Base-by-base conservation (phyloP, 2,888 invertebrate species). In the Athalia circularis region DNA sequence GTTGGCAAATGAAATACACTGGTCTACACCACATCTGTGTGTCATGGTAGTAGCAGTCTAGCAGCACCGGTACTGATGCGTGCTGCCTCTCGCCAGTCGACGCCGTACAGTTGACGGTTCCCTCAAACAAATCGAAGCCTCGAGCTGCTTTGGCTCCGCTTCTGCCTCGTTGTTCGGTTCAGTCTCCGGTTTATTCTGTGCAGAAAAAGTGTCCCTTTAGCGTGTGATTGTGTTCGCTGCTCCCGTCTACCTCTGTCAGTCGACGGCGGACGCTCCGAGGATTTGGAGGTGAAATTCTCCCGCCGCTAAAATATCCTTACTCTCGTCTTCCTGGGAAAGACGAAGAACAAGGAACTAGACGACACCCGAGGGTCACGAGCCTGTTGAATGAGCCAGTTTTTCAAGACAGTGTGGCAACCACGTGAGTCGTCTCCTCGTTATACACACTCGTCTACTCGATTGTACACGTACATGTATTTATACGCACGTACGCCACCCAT, bases 91-190 rank as follows among this genome's bases (percentile, higher is more conserved):
- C 52, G 52, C 68, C 52, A 68, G 50, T 54, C 68, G 15, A 52
- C 68, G 68, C 68, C 52, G 54, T 54, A 54, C 52, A 54, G 68
- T 68, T 68, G 52, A 68, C 68, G 29, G 52, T 54, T 54, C 68
- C 54, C 67, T 52, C 52, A 9, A 9, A 9, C 52, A 29, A 29
- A 29, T 29, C 29, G 29, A 29, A 29, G 29, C 29, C 29, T 29
- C 29, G 29, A 29, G 29, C 29, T 29, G 29, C 29, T 29, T 29
- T 29, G 29, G 29, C 29, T 29, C 29, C 29, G 29, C 29, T 29
- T 29, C 29, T 29, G 29, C 29, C 29, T 29, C 29, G 29, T 29
- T 29, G 29, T 29, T 29, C 29, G 29, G 29, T 29, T 29, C 4
- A 45, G 11, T 8, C 45, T 52, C 7, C 47, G 11, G 52, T 52